A percentile compares a stretch with the other conserved stretches of the same genome.
These are phyloP conservation scores for Chanos chanos DNA, from an alignment of 2,797 vertebrate genomes.

Conservation along the genomic window DNA sequence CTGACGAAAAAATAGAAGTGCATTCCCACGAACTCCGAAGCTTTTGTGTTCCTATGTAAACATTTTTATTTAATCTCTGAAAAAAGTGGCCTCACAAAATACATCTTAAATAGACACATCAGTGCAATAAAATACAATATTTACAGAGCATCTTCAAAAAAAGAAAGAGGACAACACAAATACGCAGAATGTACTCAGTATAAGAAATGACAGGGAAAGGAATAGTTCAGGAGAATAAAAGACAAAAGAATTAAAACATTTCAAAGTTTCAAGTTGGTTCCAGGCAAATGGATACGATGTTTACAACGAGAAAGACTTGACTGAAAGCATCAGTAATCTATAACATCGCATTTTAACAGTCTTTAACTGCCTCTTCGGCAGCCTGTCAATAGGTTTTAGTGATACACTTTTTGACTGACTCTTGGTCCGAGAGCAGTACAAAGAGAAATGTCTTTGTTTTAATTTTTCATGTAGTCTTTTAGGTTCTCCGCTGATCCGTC, in stretches of 20 bases:
- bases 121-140: constrained; percentile 37
- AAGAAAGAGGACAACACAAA: too few species aligned
- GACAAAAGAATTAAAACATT: background rate
- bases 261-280: constrained; percentile 68
- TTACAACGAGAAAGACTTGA: constrained; percentile 4
- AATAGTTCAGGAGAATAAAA: constrained; percentile 1
- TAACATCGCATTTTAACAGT: constrained; percentile 4
- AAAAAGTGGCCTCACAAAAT: constrained; percentile 34
- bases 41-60: constrained; percentile 3
- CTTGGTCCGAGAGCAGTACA: too few species aligned
- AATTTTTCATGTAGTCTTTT: constrained; percentile 32
- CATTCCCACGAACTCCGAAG: background rate
- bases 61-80: constrained; percentile 45
- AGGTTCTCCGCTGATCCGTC: constrained; percentile 72
- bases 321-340: background rate
- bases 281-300: constrained; percentile 55
- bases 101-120: constrained; percentile 48
- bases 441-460: background rate
- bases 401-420: too few species aligned
- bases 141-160: constrained; percentile 50
- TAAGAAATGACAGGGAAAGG: too few species aligned
- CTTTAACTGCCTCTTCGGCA: too few species aligned
- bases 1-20: constrained; percentile 26
- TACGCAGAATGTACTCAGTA: constrained; percentile 13
- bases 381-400: too few species aligned